These are phyloP conservation scores for Rattus rattus DNA, from an alignment of 2,113 vertebrate genomes.

Conservation along the genomic window DNA sequence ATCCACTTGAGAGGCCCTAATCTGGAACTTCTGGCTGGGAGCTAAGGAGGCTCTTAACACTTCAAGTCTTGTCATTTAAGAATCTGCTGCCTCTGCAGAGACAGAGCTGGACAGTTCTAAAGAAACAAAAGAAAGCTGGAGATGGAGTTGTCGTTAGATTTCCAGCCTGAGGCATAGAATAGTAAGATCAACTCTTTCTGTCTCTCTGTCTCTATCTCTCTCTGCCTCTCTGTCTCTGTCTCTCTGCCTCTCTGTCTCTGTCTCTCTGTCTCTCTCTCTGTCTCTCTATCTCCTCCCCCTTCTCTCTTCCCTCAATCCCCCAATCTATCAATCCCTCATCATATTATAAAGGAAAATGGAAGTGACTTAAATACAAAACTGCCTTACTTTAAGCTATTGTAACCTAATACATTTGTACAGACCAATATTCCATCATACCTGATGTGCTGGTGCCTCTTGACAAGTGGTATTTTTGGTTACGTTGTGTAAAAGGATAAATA, in stretches of 20 bases:
- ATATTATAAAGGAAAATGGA: neutral
- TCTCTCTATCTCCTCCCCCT: neutral
- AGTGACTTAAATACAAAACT: neutral
- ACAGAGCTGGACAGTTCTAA: slow-evolving; percentile 30
- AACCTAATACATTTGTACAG: neutral
- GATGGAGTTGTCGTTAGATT: neutral
- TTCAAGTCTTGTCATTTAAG: neutral
- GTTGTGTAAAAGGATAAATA: neutral
- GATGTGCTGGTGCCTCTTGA: neutral
- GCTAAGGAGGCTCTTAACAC: slow-evolving; percentile 55
- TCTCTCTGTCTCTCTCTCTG: neutral
- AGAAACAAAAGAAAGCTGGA: slow-evolving; percentile 55
- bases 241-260: neutral
- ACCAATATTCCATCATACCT: neutral
- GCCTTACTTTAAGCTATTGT: neutral
- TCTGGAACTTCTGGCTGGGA: neutral
- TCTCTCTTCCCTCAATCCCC: neutral
- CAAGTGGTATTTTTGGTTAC: neutral
- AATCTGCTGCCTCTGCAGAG: neutral
- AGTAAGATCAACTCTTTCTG: neutral
- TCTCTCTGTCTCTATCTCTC: neutral
- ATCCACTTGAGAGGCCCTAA: slow-evolving; percentile 16
- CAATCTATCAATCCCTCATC: neutral
- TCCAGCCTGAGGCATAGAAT: neutral
- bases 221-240: neutral